Base-by-base conservation (phyloP, 2,113 vertebrate genomes). In the Herpailurus yagouaroundi region DNA sequence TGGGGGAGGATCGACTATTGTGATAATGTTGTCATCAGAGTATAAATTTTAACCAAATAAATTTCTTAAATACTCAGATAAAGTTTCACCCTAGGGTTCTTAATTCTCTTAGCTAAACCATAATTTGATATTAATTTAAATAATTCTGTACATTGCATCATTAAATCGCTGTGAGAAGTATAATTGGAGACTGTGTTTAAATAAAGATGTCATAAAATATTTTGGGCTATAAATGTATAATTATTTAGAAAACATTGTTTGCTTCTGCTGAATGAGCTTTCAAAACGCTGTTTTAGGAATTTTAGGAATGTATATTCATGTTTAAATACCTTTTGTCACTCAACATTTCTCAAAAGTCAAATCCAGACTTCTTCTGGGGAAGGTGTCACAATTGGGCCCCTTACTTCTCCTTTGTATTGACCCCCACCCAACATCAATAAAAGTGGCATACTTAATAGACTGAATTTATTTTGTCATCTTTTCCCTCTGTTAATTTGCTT, bases 61-160 rank as follows among this genome's bases (percentile, higher is more conserved):
- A 97, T 77, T 95, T 74, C 13, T 98, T 91, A 97, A 97, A 97
- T 76, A 95, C 29, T 97, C 96, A 74, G 89, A 97, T 97, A 97
- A 97, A 96, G 79, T 92, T 97, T 91, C 74, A 97, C 15, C 36
- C 57, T 91, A 76, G 41, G 76, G 21, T 89, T 64, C 41, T 77
- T 69, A 66, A 66, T 71, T 81, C 80, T 86, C 19, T 79, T n/a
- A 74, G 15, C 0, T 80, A 16, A 82, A 81, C 89, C 66, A 97
- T 98, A 95, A 97, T 98, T 93, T 3, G 12, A 27, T 77, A 45
- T 7, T 92, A 92, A 94, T 9, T 97, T 92, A 60, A 80, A 55
- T 73, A 94, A 60, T 79, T 69, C 82, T 33, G n/a, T 23, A 31
- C 18, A 15, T 55, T 68, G 4, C 29, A 96, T 88, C 86, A 97